Conservation (phyloP, 2,888 invertebrate species). For the Beris morrisii region DNA sequence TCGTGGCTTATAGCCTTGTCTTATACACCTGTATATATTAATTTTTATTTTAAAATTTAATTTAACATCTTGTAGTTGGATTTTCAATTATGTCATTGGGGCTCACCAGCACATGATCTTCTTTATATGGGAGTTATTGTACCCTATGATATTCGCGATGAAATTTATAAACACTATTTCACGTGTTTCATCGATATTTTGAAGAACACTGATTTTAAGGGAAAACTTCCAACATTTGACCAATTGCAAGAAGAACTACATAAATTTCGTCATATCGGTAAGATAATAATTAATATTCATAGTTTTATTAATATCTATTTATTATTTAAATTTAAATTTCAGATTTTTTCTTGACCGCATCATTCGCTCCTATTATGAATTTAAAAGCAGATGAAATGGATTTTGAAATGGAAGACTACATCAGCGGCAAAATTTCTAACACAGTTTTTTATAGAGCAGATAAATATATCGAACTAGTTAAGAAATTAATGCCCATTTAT, state of each 20-base stretch:
- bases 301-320: neutral
- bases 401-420: conserved; percentile 12
- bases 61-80: conserved; percentile 7
- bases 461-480: conserved; percentile 5
- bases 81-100: conserved; percentile 17
- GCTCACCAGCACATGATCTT: conserved; percentile 19
- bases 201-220: neutral
- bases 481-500: conserved; percentile 14
- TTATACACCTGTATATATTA: too few relatives aligned
- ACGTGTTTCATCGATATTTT: conserved; percentile 8
- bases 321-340: neutral
- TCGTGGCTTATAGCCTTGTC: too few relatives aligned
- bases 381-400: neutral
- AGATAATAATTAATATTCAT: neutral
- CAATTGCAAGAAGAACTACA: conserved; percentile 7
- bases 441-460: conserved; percentile 1
- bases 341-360: conserved; percentile 9
- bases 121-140: neutral
- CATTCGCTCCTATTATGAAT: conserved; percentile 13
- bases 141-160: neutral
- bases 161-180: conserved; percentile 1
- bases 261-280: conserved; percentile 4
- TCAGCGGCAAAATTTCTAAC: neutral
- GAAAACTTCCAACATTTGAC: conserved; percentile 1
- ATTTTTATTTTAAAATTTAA: too few relatives aligned